These are phyloP conservation scores for Cervus canadensis DNA, from an alignment of 2,113 vertebrate genomes.

Conservation along the genomic window DNA sequence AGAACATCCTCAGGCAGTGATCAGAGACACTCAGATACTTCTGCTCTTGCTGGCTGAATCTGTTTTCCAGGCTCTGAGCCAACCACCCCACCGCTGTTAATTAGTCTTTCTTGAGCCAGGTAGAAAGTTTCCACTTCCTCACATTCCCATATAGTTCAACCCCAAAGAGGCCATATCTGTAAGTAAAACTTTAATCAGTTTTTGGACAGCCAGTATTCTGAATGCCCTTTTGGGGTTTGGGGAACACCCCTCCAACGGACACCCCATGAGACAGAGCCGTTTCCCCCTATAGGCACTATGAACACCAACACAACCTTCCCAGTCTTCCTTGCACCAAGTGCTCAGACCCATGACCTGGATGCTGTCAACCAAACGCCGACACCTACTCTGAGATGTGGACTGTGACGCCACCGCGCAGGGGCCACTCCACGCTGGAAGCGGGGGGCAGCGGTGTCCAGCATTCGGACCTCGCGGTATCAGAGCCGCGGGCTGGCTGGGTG, in stretches of 20 bases:
- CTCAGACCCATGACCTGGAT: neutral
- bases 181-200: neutral
- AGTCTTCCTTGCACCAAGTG: neutral
- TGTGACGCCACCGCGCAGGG: neutral
- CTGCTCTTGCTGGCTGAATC: neutral
- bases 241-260: neutral
- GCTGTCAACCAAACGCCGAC: neutral
- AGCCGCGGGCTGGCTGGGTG: neutral
- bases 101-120: neutral
- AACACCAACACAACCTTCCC: neutral
- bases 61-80: neutral
- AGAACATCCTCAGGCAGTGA: neutral
- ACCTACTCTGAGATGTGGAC: neutral
- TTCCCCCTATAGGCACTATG: neutral
- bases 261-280: neutral
- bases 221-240: neutral
- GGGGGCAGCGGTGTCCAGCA: neutral
- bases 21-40: neutral
- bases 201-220: neutral
- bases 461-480: neutral
- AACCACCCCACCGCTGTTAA: neutral
- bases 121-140: neutral
- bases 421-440: neutral
- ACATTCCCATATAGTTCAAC: neutral
- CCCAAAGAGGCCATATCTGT: neutral